Conservation (phyloP, 2,113 vertebrate genomes). For the Lanius collurio region DNA sequence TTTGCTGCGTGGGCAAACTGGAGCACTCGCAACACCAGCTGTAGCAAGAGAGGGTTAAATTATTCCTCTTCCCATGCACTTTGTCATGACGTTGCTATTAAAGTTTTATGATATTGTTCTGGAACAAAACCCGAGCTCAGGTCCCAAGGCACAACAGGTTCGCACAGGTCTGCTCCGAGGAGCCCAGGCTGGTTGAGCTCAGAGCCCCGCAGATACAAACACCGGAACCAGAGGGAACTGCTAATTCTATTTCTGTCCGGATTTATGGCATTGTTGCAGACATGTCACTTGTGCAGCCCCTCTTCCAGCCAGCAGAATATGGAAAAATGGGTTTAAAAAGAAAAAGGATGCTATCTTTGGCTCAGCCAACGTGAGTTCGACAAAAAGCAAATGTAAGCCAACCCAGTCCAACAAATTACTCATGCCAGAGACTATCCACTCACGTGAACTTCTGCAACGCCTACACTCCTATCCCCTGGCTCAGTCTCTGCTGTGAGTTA, state of each 20-base stretch:
- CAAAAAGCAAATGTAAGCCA: constrained; percentile 21
- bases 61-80: constrained; percentile 8
- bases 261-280: constrained; percentile 32
- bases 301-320: constrained; percentile 2
- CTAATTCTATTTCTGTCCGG: constrained; percentile 38
- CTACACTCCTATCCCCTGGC: constrained; percentile 4
- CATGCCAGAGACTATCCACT: constrained; percentile 18
- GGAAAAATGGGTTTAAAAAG: constrained; percentile 37
- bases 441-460: constrained; percentile 36
- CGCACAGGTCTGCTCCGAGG: background rate
- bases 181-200: background rate
- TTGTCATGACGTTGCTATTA: background rate
- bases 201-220: background rate
- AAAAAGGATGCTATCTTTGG: constrained; percentile 48
- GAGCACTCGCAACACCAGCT: background rate
- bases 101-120: constrained; percentile 38
- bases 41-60: constrained; percentile 4
- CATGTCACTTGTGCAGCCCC: background rate
- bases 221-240: constrained; percentile 9
- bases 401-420: constrained; percentile 30
- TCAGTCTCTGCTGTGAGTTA: background rate
- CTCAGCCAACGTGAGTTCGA: background rate
- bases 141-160: constrained; percentile 40
- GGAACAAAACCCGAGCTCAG: constrained; percentile 4
- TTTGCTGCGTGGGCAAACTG: background rate